A percentile compares a stretch with the other conserved stretches of the same genome.
These are phyloP conservation scores for Coelogynopora nodosa DNA, from an alignment of 2,888 invertebrate genomes.

Conservation along the genomic window DNA sequence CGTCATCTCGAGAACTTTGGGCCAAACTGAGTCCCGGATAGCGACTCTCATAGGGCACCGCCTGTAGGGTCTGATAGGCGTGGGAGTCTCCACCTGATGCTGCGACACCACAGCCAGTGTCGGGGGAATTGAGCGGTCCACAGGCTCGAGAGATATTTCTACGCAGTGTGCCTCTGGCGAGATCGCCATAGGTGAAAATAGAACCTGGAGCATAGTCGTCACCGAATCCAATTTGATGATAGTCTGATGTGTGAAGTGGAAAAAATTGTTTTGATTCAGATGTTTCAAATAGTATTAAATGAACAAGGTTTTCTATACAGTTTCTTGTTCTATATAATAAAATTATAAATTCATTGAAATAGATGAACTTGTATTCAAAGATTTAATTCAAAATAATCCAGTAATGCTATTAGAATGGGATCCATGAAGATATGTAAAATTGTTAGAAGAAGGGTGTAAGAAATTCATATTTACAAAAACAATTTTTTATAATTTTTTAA, in stretches of 20 bases:
- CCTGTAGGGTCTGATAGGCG: not conserved
- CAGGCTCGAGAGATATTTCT: not conserved
- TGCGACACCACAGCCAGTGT: not conserved
- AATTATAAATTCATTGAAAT: too few species aligned
- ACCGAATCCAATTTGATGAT: not conserved
- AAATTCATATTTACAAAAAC: too few species aligned
- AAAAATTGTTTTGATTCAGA: too few species aligned
- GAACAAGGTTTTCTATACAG: too few species aligned
- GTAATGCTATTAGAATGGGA: too few species aligned
- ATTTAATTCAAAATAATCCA: too few species aligned
- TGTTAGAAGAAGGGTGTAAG: too few species aligned
- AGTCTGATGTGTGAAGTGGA: not conserved
- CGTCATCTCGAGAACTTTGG: not conserved
- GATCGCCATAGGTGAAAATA: not conserved
- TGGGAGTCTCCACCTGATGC: not conserved
- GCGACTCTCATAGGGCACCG: not conserved
- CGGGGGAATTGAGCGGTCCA: not conserved
- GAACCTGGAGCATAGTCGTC: not conserved
- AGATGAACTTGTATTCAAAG: too few species aligned
- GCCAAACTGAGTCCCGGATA: not conserved
- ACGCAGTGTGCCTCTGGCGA: not conserved
- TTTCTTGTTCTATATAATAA: too few species aligned
- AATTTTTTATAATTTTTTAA: too few species aligned
- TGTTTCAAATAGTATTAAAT: too few species aligned
- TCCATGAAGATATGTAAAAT: too few species aligned